Conservation (phyloP, 2,797 vertebrate genomes). For the Cryptoblepharus egeriae region DNA sequence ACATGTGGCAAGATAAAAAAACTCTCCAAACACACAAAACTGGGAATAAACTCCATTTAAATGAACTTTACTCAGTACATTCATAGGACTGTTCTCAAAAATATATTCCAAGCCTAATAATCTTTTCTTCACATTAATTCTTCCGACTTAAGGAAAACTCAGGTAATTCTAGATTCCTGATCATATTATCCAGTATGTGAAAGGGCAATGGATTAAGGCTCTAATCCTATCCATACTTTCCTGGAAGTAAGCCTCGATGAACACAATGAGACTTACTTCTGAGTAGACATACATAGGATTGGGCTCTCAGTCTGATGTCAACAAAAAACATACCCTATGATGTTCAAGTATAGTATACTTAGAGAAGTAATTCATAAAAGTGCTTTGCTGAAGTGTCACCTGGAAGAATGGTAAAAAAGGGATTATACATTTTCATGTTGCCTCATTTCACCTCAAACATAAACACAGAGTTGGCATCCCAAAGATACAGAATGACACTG, state of each 20-base stretch:
- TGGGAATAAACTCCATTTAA: too few species aligned
- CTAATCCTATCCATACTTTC: too few species aligned
- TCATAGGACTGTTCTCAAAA: too few species aligned
- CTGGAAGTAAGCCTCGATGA: too few species aligned
- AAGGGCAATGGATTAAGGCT: neutral
- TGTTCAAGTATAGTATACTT: neutral
- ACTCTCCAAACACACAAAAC: too few species aligned
- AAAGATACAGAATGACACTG: conserved; percentile 13
- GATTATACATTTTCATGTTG: conserved; percentile 24
- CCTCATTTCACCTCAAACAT: conserved; percentile 17
- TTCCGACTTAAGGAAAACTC: neutral
- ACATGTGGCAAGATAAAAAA: too few species aligned
- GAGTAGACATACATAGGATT: too few species aligned
- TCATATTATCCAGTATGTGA: neutral
- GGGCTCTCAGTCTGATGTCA: neutral
- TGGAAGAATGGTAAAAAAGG: neutral
- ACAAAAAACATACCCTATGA: neutral
- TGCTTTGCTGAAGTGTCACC: neutral
- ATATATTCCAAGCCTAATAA: neutral
- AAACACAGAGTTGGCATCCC: neutral
- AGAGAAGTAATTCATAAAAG: neutral
- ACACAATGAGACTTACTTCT: too few species aligned
- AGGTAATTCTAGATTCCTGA: neutral
- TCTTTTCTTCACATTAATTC: neutral
- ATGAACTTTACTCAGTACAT: too few species aligned